Base-by-base conservation (phyloP, 1,140 invertebrate species). In the Helicoverpa zea region DNA sequence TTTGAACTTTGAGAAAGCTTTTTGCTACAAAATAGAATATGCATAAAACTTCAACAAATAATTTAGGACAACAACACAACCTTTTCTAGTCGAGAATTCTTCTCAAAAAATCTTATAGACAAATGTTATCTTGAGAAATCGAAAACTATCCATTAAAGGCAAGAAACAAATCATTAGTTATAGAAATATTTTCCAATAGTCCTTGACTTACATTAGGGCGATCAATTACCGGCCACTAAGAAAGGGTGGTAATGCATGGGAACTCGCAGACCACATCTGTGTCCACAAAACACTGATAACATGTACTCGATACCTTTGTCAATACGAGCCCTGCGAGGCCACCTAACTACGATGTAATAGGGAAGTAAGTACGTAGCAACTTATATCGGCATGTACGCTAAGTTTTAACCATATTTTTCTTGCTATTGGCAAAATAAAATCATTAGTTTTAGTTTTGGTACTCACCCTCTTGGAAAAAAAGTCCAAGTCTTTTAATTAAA, bases 181-280 rank as follows among this genome's bases (percentile, higher is more conserved):
- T 70, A 2, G 58, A 18, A 18, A 61, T 49, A 59, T 61, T 47
- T 13, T 5, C 18, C 23, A 51, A 61, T 18, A 83, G 87, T 84
- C 87, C 87, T 88, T 87, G 87, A 88, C 75, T 83, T 83, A 82
- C 79, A 84, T 85, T 79, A 68, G 56, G 35, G 18, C 81, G 56
- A 82, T 83, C 85, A 85, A 88, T 84, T 88, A 86, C 81, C 47
- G 51, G 35, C 11, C 30, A 35, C 35, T 16, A 49, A 63, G 56
- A 47, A 43, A 35, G 73, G 68, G 70, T 54, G 43, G 54, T 49
- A 79, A 84, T 54, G 80, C 83, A 73, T 83, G 80, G 82, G 81
- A 84, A 84, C 85, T 80, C 81, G 88, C 84, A 84, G 85, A 85
- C 88, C 83, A 81, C 89, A 90, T 91, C 89, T 91, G 89, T 91